Conservation (phyloP, 2,797 vertebrate species). For the Lepidocolaptes lacrymiger region DNA sequence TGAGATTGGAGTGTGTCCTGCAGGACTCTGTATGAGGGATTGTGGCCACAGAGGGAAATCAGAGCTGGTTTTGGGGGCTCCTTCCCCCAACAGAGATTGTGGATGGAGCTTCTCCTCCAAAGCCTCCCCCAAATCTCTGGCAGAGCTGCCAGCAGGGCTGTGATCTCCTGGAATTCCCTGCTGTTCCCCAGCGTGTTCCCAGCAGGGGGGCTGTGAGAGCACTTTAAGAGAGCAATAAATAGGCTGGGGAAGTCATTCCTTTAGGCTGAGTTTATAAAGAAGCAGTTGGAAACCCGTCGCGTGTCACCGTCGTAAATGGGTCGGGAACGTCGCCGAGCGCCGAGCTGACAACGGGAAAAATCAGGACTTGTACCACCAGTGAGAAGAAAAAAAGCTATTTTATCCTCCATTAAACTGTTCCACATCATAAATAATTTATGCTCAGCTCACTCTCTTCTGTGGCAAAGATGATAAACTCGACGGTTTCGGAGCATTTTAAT, state of each 20-base stretch:
- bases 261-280: slow-evolving; percentile 61
- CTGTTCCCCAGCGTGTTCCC: background rate
- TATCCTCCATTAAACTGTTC: slow-evolving; percentile 80
- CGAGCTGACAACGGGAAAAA: slow-evolving; percentile 63
- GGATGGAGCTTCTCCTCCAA: background rate
- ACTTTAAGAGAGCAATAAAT: slow-evolving; percentile 59
- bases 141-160: background rate
- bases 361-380: slow-evolving; percentile 61
- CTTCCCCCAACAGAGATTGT: background rate
- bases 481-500: slow-evolving; percentile 59
- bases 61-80: background rate
- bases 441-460: slow-evolving; percentile 54
- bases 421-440: slow-evolving; percentile 79
- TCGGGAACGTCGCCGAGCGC: slow-evolving; percentile 34
- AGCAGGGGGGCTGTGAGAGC: background rate
- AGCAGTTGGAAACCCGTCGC: slow-evolving; percentile 71
- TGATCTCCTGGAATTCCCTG: background rate
- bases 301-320: slow-evolving; percentile 68
- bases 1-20: background rate
- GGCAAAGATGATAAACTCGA: slow-evolving; percentile 72
- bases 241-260: slow-evolving; percentile 54
- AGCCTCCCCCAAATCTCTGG: background rate
- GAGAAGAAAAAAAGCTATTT: slow-evolving; percentile 71
- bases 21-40: background rate
- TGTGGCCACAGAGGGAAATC: background rate